phyloP scores from a whole-genome alignment of 2,113 vertebrate genomes.

The Erythrocercus mccallii region DNA sequence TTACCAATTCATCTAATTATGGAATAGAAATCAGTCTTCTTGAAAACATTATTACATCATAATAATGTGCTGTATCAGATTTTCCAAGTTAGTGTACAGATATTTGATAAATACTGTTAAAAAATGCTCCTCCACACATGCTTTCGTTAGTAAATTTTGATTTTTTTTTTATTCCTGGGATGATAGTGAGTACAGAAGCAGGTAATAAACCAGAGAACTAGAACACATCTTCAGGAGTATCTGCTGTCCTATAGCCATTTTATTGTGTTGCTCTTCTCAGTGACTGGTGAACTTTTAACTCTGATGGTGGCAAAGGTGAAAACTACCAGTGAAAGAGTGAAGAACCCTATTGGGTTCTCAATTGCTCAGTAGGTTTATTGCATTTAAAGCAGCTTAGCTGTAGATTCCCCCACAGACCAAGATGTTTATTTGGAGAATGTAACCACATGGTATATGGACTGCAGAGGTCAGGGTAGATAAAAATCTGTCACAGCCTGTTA shows the following conservation, averaged over 20 bases:
- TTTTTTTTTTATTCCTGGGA: background rate
- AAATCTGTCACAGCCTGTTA: background rate
- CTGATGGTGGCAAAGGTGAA: background rate
- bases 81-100: background rate
- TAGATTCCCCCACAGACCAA: background rate
- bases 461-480: background rate
- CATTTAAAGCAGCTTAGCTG: background rate
- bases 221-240: background rate
- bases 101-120: background rate
- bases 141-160: background rate
- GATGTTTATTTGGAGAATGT: background rate
- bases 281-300: background rate
- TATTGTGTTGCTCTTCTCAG: background rate
- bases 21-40: background rate
- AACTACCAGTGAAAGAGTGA: background rate
- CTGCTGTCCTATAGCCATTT: background rate
- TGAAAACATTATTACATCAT: background rate
- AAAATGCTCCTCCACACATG: background rate
- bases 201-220: background rate
- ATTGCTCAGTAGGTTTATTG: background rate
- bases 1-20: background rate
- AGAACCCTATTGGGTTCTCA: background rate
- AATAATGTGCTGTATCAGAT: background rate
- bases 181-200: background rate
- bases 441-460: background rate